Conservation (phyloP, 2,113 vertebrate genomes). For the Danionella cerebrum region DNA sequence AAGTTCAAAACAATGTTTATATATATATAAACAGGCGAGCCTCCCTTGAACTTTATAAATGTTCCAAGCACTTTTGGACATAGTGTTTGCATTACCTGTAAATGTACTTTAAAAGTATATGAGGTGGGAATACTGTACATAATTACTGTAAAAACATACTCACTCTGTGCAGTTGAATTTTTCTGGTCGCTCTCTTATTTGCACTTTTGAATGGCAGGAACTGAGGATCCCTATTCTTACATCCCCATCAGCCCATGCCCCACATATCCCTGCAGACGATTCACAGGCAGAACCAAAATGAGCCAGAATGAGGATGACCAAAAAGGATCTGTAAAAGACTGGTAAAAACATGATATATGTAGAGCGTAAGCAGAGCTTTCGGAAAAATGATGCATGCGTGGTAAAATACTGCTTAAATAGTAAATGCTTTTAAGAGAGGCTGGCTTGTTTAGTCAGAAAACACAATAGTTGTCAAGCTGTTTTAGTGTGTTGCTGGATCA, state of each 20-base stretch:
- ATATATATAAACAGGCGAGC: too few relatives aligned
- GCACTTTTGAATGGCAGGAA: conserved; percentile 42
- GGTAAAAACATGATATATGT: conserved; percentile 23
- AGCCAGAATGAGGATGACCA: background rate
- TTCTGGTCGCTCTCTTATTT: conserved; percentile 38
- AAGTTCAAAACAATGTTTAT: too few relatives aligned
- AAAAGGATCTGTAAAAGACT: background rate
- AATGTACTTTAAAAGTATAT: too few relatives aligned
- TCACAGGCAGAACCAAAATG: conserved; percentile 15
- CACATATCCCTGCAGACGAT: conserved; percentile 6
- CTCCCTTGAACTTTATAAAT: too few relatives aligned
- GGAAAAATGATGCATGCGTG: too few relatives aligned
- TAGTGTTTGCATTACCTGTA: too few relatives aligned
- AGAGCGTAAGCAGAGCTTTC: too few relatives aligned
- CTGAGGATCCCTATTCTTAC: conserved; percentile 53
- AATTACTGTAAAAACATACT: conserved; percentile 7
- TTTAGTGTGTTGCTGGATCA: background rate
- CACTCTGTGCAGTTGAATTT: conserved; percentile 50
- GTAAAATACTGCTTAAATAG: background rate
- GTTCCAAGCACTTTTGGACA: too few relatives aligned
- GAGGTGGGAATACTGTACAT: too few relatives aligned
- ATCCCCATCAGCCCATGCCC: conserved; percentile 47
- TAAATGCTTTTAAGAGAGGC: background rate
- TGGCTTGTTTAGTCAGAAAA: background rate
- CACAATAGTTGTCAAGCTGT: background rate